A percentile compares a stretch with the other conserved stretches of the same genome.
Conservation (phyloP, 35 echinoderm and acorn worm species). For the Apostichopus parvimensis region DNA sequence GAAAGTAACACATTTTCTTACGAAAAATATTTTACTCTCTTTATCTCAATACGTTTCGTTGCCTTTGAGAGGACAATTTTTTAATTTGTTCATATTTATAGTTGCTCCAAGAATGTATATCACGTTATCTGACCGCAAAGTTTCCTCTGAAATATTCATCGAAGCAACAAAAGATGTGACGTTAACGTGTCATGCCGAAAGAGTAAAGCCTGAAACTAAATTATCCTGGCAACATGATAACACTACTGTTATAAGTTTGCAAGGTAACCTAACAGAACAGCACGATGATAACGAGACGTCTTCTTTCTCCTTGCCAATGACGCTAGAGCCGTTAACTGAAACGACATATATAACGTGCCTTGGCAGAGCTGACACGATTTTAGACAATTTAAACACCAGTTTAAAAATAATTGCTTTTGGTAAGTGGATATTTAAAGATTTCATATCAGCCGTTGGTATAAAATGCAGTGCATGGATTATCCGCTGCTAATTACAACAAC, state of each 20-base stretch:
- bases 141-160: neutral
- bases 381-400: neutral
- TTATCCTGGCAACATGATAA: neutral
- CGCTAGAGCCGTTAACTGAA: neutral
- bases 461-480: no score
- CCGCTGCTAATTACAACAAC: no score
- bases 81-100: neutral
- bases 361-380: neutral
- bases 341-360: neutral
- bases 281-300: neutral
- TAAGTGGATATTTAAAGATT: neutral
- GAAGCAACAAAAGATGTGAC: neutral
- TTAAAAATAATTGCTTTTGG: neutral
- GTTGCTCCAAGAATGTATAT: neutral
- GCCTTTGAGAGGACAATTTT: no score
- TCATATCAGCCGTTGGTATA: no score
- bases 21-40: no score
- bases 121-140: neutral
- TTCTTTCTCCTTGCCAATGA: neutral
- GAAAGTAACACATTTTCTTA: no score
- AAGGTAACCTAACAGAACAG: neutral
- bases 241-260: neutral
- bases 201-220: neutral
- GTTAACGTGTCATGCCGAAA: neutral
- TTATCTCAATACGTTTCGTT: no score